A percentile compares a stretch with the other conserved stretches of the same genome.
Conservation (phyloP, 2,113 vertebrate genomes). For the Crotophaga sulcirostris region DNA sequence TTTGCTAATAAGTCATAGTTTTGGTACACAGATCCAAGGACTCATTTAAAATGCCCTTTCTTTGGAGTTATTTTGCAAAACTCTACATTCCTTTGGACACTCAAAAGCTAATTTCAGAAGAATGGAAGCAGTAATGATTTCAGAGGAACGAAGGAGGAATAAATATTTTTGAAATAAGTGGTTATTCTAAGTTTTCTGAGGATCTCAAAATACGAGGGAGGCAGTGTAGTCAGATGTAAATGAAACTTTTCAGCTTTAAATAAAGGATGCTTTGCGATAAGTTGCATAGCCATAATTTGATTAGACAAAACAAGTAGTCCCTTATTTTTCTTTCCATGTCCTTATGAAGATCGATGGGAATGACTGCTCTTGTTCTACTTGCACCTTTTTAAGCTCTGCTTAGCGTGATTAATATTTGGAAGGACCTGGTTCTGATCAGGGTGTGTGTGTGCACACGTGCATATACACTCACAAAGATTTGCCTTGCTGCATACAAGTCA, state of each 20-base stretch:
- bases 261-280: background rate
- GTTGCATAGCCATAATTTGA: background rate
- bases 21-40: background rate
- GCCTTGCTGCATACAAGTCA: background rate
- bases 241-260: background rate
- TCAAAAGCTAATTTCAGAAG: background rate
- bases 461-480: background rate
- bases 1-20: background rate
- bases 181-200: background rate
- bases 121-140: background rate
- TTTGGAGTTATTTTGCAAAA: background rate
- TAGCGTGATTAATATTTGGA: background rate
- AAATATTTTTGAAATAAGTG: background rate
- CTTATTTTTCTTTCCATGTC: background rate
- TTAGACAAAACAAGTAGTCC: background rate
- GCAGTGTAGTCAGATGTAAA: background rate
- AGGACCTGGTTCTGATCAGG: background rate
- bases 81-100: background rate
- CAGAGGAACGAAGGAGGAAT: background rate
- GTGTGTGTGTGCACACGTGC: accelerated
- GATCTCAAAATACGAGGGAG: background rate
- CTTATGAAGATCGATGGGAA: background rate
- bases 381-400: background rate
- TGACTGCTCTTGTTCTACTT: background rate
- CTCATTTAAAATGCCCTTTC: background rate